phyloP scores from a whole-genome alignment of 1,140 invertebrate species.

The Venturia canescens region DNA sequence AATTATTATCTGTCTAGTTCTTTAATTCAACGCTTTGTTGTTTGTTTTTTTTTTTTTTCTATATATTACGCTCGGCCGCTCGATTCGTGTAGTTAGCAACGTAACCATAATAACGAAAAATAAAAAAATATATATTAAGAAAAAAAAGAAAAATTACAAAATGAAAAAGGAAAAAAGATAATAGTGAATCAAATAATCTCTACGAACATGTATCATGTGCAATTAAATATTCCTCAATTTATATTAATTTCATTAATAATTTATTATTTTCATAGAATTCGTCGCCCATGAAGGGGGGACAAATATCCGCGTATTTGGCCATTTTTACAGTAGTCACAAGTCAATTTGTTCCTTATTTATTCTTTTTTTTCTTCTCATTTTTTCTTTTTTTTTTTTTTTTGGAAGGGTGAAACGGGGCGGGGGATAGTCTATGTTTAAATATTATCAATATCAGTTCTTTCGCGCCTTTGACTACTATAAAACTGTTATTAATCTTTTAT shows the following conservation, averaged over 20 bases:
- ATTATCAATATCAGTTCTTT: slow-evolving; percentile 72
- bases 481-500: slow-evolving; percentile 66
- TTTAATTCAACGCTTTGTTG: too few relatives aligned
- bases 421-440: slow-evolving; percentile 68
- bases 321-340: slow-evolving; percentile 77
- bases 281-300: slow-evolving; percentile 66
- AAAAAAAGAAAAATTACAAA: slow-evolving; percentile 60
- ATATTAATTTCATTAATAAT: slow-evolving; percentile 78
- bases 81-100: slow-evolving; percentile 31
- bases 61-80: slow-evolving; percentile 40
- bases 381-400: slow-evolving; percentile 38
- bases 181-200: slow-evolving; percentile 74
- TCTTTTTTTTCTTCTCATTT: slow-evolving; percentile 38
- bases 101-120: slow-evolving; percentile 42
- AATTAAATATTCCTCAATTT: slow-evolving; percentile 77
- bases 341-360: slow-evolving; percentile 57
- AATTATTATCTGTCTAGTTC: too few relatives aligned
- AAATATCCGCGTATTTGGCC: slow-evolving; percentile 77
- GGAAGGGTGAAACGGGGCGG: slow-evolving; percentile 41
- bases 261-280: slow-evolving; percentile 76
- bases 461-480: slow-evolving; percentile 68
- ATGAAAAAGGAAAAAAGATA: slow-evolving; percentile 62
- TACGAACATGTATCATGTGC: slow-evolving; percentile 75
- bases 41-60: slow-evolving; percentile 29
- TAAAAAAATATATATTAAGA: slow-evolving; percentile 54